These are phyloP conservation scores for Drosophila pseudotakahashii DNA, from an alignment of 2,888 invertebrate species.

Conservation along the genomic window DNA sequence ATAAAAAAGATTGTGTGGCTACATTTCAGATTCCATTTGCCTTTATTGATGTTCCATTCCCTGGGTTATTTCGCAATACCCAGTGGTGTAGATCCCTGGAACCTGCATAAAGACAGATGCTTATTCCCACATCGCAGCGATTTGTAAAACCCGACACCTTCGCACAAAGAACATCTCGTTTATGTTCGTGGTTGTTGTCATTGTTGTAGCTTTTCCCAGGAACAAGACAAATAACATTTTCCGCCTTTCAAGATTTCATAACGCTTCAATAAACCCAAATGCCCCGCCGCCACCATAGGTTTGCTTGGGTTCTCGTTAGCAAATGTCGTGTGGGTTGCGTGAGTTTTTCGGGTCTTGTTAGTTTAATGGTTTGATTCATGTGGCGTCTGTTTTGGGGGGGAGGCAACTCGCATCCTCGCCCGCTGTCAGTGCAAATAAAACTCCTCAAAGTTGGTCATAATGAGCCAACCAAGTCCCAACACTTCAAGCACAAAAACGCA, in stretches of 20 bases:
- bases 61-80: conserved; percentile 9
- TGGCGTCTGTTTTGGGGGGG: conserved; percentile 28
- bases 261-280: conserved; percentile 50
- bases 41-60: conserved; percentile 12
- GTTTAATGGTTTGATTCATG: conserved; percentile 49
- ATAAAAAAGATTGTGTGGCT: not conserved
- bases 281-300: conserved; percentile 4
- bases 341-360: conserved; percentile 34
- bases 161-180: conserved; percentile 15
- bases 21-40: conserved; percentile 14
- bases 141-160: conserved; percentile 49
- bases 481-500: conserved; percentile 55
- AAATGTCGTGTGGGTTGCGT: conserved; percentile 31
- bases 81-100: conserved; percentile 12
- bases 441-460: conserved; percentile 45
- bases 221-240: conserved; percentile 50
- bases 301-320: conserved; percentile 38
- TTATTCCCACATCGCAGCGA: conserved; percentile 45
- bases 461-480: conserved; percentile 33
- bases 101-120: conserved; percentile 37
- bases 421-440: conserved; percentile 42
- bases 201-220: conserved; percentile 25
- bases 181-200: conserved; percentile 25
- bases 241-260: conserved; percentile 54
- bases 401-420: conserved; percentile 7